phyloP scores from a whole-genome alignment of 1,140 invertebrate species.

The Colletes gigas region DNA sequence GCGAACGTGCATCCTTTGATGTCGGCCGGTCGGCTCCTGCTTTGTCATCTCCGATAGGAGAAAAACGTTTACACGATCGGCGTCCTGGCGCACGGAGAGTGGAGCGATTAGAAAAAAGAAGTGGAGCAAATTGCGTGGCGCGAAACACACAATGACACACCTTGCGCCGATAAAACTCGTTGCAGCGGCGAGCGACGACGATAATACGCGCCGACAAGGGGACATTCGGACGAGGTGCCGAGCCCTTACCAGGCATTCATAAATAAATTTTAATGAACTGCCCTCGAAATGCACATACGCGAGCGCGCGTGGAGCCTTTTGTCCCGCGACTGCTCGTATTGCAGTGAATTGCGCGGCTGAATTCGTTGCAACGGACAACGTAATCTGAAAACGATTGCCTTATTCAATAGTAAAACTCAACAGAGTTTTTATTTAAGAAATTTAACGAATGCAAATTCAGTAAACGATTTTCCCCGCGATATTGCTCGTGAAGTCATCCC shows the following conservation, averaged over 20 bases:
- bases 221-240: conserved; percentile 59
- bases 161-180: conserved; percentile 60
- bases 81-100: background rate
- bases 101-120: conserved; percentile 54
- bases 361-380: background rate
- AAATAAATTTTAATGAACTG: conserved; percentile 75
- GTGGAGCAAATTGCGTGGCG: conserved; percentile 69
- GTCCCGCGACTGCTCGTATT: background rate
- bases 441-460: too few species aligned
- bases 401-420: background rate
- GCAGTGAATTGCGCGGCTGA: background rate
- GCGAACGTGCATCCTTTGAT: conserved; percentile 8
- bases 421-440: background rate
- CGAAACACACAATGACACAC: conserved; percentile 65
- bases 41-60: conserved; percentile 59
- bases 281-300: conserved; percentile 42
- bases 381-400: background rate
- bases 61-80: conserved; percentile 33
- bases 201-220: conserved; percentile 54
- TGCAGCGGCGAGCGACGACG: conserved; percentile 29
- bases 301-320: background rate
- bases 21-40: conserved; percentile 43
- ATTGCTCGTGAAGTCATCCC: too few species aligned
- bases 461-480: too few species aligned
- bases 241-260: conserved; percentile 73